Base-by-base conservation (phyloP, 2,113 vertebrate genomes). In the Barbus barbus region DNA sequence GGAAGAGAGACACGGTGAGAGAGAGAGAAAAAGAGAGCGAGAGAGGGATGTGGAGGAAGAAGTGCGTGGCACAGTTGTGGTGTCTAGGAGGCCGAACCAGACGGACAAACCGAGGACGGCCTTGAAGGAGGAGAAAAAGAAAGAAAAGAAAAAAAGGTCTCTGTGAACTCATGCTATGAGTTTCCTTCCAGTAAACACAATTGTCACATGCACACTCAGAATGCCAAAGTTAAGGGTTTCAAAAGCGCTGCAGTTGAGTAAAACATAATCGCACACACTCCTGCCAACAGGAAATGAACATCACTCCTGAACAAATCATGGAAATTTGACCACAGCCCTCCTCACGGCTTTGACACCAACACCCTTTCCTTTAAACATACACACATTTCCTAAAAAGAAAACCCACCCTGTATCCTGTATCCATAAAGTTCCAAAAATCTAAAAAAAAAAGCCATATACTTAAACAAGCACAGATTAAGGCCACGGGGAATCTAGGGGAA, bases 241-340 rank as follows among this genome's bases (percentile, higher is more conserved):
- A 79, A 56, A 80, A 61, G 84, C 82, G 81, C 82, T 85, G 81
- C 58, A 83, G 87, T 41, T 63, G 72, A 90, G 78, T 86, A 67
- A 86, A 28, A 51, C 53, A 77, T 28, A 83, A 33, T 78, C 38
- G 76, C 36, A 84, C 48, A 71, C 71, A 86, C 73, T 60, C 69
- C 46, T 78, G 61, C 41, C 58, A n/a, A 78, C 51, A 81, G 87
- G 88, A 91, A 91, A 89, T 77, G 22, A 83, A 85, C 81, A 87
- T 91, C 89, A 87, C 91, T 84, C 76, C 85, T 88, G 85, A 87
- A 93, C 88, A 92, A 90, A 92, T 88, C 86, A 89, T 84, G 91
- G 91, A 91, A 90, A 82, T 20, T 16, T 63, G 56, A 28, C 63
- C 86, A 88, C 78, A 63, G 9, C 75, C 81, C 88, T 86, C 9